Conservation (phyloP, 2,888 invertebrate genomes). For the Aleiodes leptofemur region DNA sequence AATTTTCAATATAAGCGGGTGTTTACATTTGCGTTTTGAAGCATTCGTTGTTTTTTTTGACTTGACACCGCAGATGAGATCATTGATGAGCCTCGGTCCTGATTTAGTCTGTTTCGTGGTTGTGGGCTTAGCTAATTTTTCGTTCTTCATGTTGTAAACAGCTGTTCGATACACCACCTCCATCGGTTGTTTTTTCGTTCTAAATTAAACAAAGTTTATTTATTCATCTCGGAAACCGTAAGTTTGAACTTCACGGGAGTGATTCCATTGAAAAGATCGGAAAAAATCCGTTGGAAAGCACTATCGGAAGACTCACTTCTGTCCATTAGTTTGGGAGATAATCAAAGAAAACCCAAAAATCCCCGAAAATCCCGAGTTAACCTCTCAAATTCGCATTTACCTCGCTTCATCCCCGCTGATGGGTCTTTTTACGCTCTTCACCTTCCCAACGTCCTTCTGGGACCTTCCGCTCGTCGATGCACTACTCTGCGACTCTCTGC, state of each 20-base stretch:
- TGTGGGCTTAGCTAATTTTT: conserved; percentile 62
- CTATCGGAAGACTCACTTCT: too few species aligned
- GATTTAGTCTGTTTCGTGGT: conserved; percentile 61
- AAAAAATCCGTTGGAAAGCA: too few species aligned
- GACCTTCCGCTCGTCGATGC: conserved; percentile 3
- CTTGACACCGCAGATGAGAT: conserved; percentile 66
- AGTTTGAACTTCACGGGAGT: too few species aligned
- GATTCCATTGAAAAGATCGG: too few species aligned
- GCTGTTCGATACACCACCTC: conserved; percentile 69
- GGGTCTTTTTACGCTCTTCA: conserved; percentile 16
- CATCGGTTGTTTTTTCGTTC: conserved; percentile 58
- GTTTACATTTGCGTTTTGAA: conserved; percentile 48
- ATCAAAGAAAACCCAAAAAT: too few species aligned
- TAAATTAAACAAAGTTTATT: conserved; percentile 16
- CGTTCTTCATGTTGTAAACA: conserved; percentile 69
- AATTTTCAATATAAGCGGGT: too few species aligned
- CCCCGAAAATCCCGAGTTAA: neutral
- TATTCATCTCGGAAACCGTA: too few species aligned
- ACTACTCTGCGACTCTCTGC: neutral
- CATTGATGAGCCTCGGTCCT: conserved; percentile 64
- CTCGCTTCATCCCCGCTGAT: neutral
- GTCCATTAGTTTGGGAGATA: too few species aligned
- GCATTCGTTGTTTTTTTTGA: conserved; percentile 50
- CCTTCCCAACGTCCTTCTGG: neutral
- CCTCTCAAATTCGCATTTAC: neutral